Evolutionary conservation across 2,888 invertebrate species (phyloP).

Genomic region (Octonoba sinensis): DNA sequence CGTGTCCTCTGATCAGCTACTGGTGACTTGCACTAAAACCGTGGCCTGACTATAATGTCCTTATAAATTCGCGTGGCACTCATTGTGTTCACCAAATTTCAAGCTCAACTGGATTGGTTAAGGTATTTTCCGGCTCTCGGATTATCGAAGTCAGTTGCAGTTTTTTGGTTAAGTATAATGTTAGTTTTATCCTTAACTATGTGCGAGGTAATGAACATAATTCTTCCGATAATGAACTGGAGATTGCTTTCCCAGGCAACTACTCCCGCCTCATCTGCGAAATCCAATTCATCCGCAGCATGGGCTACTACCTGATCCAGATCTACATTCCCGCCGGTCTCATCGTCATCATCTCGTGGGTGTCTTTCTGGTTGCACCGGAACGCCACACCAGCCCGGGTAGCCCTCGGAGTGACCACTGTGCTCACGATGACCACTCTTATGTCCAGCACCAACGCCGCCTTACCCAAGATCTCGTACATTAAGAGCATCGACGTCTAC

Average conservation of each 20-base stretch:
- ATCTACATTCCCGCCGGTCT: constrained; percentile 70
- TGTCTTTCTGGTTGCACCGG: constrained; percentile 68
- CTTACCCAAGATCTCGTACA: constrained; percentile 73
- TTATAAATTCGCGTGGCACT: too few species aligned
- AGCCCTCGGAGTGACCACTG: constrained; percentile 68
- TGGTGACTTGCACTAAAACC: too few species aligned
- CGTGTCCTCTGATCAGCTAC: too few species aligned
- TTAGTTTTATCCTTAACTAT: too few species aligned
- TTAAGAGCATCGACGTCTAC: constrained; percentile 72
- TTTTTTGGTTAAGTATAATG: too few species aligned
- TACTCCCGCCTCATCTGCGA: constrained; percentile 69
- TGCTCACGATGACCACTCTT: constrained; percentile 71
- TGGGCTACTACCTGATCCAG: constrained; percentile 72
- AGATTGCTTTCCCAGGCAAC: constrained; percentile 67
- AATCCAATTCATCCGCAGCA: constrained; percentile 69
- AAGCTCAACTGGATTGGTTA: too few species aligned
- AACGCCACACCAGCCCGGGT: constrained; percentile 68
- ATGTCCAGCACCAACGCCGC: constrained; percentile 69
- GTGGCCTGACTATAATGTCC: too few species aligned
- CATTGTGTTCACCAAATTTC: too few species aligned
- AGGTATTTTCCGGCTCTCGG: too few species aligned
- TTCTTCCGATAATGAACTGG: too few species aligned
- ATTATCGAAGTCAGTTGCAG: too few species aligned
- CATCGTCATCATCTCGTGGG: constrained; percentile 68
- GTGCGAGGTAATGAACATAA: too few species aligned